Evolutionary conservation across 2,113 vertebrate genomes (phyloP).

Genomic region (Pipra filicauda): DNA sequence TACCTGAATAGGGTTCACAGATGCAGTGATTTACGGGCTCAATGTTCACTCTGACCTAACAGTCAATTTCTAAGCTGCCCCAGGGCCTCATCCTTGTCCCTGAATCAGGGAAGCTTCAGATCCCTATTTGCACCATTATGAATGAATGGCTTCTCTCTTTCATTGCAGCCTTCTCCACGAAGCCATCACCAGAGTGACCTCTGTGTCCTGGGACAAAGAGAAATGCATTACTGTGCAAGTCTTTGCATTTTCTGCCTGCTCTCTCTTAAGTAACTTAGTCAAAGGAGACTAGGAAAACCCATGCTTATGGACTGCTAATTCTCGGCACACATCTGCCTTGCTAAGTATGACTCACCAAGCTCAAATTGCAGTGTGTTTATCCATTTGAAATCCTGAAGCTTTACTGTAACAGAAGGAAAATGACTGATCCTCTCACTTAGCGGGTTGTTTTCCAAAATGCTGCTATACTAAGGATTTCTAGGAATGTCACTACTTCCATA

Average conservation of each 20-base stretch:
- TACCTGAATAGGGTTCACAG: not conserved
- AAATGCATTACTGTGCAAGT: not conserved
- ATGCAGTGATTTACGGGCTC: not conserved
- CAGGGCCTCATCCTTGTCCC: not conserved
- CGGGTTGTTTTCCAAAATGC: conserved; percentile 2
- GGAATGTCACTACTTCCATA: not conserved
- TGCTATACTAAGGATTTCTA: conserved; percentile 3
- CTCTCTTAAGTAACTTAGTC: not conserved
- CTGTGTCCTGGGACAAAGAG: not conserved
- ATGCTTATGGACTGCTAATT: conserved; percentile 4
- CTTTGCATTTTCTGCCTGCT: not conserved
- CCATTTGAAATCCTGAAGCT: conserved; percentile 41
- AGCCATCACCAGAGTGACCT: not conserved
- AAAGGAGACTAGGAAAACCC: not conserved
- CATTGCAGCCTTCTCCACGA: not conserved
- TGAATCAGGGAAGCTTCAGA: not conserved
- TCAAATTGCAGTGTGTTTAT: conserved; percentile 44
- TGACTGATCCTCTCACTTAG: conserved; percentile 4
- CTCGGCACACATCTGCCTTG: not conserved
- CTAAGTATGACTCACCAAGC: conserved; percentile 47
- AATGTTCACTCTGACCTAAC: not conserved
- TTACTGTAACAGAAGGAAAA: conserved; percentile 40
- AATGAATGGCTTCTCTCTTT: not conserved
- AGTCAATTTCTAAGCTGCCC: not conserved
- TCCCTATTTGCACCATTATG: not conserved